phyloP scores from a whole-genome alignment of 2,113 vertebrate genomes.

The Accipiter cooperii region DNA sequence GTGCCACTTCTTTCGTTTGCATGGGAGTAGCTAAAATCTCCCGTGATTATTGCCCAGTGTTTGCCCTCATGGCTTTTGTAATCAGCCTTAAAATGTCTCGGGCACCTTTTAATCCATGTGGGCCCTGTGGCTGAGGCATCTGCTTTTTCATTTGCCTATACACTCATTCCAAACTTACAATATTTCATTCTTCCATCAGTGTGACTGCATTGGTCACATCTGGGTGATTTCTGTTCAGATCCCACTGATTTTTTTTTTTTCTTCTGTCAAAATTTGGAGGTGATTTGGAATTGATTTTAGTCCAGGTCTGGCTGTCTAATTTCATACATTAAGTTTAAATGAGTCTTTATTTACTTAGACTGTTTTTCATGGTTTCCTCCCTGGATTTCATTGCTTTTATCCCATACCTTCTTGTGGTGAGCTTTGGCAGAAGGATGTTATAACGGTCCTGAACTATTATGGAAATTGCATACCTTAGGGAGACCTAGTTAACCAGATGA shows the following conservation, averaged over 20 bases:
- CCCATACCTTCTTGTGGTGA: background rate
- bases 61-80: background rate
- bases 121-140: background rate
- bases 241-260: background rate
- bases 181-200: background rate
- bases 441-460: background rate
- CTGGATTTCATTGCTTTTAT: background rate
- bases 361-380: background rate
- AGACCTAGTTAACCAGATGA: background rate
- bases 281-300: background rate
- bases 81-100: background rate
- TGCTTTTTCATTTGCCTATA: background rate
- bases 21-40: background rate
- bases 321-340: background rate
- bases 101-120: background rate
- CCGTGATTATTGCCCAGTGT: background rate
- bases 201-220: rapidly evolving
- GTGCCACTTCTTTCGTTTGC: background rate
- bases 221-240: background rate
- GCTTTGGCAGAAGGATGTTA: background rate
- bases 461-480: background rate
- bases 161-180: background rate
- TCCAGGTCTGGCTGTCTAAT: background rate
- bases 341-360: background rate
- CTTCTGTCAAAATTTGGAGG: background rate